Evolutionary conservation across 1,140 invertebrate genomes (phyloP).

Genomic region (Ctenoplectra terminalis): DNA sequence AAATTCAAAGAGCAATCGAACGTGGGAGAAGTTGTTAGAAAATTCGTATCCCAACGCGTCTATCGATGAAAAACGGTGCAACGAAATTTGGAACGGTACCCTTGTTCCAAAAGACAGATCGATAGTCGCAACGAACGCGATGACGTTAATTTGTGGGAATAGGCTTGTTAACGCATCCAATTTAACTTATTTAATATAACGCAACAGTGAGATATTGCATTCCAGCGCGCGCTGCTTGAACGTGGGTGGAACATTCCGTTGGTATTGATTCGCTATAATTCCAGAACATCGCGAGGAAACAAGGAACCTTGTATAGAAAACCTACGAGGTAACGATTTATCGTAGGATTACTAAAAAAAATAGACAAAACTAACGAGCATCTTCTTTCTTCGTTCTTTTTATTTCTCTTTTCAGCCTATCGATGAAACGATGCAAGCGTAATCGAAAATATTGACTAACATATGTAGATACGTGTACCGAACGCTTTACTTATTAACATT

Average conservation of each 20-base stretch:
- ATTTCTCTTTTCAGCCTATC: neutral
- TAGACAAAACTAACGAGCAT: neutral
- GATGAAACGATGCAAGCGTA: neutral
- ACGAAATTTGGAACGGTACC: no score
- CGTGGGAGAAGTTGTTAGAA: no score
- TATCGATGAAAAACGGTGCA: neutral
- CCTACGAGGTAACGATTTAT: neutral
- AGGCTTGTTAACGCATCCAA: constrained; percentile 9
- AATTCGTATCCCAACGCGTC: neutral
- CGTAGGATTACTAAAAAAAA: neutral
- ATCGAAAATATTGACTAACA: constrained; percentile 24
- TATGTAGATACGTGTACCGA: neutral
- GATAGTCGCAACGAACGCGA: neutral
- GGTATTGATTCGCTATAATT: constrained; percentile 44
- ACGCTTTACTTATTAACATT: constrained; percentile 16
- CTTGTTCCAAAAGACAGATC: no score
- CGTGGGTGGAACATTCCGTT: constrained; percentile 33
- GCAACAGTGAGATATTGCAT: constrained; percentile 33
- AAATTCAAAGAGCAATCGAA: no score
- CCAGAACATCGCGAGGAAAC: constrained; percentile 34
- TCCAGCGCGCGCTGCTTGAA: constrained; percentile 19
- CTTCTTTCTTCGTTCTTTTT: no score
- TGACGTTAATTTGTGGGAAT: constrained; percentile 10
- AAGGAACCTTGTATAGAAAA: constrained; percentile 4
- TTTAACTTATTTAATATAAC: constrained; percentile 40